Evolutionary conservation across 2,888 invertebrate genomes (phyloP).

Genomic region (Lasius fuliginosus): DNA sequence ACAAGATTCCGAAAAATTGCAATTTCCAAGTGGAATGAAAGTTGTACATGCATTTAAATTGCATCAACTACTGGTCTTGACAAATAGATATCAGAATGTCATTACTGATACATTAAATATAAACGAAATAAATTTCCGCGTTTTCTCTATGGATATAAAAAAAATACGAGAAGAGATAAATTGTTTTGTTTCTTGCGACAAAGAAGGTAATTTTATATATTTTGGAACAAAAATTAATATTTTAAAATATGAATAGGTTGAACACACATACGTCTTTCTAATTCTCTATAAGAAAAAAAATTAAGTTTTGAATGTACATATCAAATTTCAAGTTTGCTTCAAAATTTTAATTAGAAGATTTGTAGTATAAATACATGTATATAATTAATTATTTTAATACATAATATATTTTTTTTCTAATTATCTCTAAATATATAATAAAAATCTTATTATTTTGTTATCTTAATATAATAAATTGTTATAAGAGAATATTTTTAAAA

Average conservation of each 20-base stretch:
- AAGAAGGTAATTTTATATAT: neutral
- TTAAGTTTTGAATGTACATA: neutral
- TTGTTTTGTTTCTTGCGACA: constrained; percentile 8
- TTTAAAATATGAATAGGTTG: neutral
- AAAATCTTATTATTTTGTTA: too few species aligned
- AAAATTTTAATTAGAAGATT: neutral
- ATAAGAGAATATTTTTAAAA: too few species aligned
- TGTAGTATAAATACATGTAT: neutral
- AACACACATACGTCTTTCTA: neutral
- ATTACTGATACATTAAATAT: neutral
- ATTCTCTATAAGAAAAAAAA: neutral
- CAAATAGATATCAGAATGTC: neutral
- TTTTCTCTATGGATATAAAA: neutral
- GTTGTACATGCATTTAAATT: neutral
- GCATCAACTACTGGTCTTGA: neutral
- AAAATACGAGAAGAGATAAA: neutral
- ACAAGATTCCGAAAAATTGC: neutral
- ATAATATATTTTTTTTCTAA: too few species aligned
- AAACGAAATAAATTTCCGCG: constrained; percentile 9
- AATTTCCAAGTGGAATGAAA: constrained; percentile 30
- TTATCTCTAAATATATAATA: too few species aligned
- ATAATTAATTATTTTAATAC: neutral
- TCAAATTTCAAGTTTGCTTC: neutral
- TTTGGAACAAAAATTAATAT: neutral
- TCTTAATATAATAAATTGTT: too few species aligned